Evolutionary conservation across 2,888 invertebrate species (phyloP), one percentile per base, ranked within the genome.

Genomic region (Drosophila pseudotakahashii): DNA sequence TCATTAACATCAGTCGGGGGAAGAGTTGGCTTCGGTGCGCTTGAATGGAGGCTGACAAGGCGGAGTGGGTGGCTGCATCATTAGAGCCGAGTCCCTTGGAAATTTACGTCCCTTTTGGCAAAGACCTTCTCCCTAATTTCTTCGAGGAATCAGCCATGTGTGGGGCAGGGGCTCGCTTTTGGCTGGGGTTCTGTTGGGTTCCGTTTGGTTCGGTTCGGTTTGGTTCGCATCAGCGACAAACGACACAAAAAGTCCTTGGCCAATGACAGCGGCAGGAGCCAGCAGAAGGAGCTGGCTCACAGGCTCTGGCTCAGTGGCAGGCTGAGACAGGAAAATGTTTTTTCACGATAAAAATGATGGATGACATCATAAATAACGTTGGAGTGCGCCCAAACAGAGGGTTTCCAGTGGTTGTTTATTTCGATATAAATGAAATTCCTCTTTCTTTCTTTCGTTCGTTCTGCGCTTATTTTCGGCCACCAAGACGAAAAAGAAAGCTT

Each of bases 341-440:
- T 91, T 91, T 90, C 88, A 91, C 92, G 92, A 92, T 92, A 92
- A 92, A 92, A 92, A 92, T 92, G 92, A 92, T 91, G 91, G 89
- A 92, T 92, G 92, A 91, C 88, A 89, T 89, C 90, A 91, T 92
- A 92, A 92, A 92, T 92, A 91, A 92, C 89, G 81, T 85, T 90
- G 83, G 90, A 90, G 91, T 90, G 91, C 90, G 89, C 89, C 81
- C 82, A 81, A 90, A 89, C 90, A 90, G 92, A 90, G 90, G 91
- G 91, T 89, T 88, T 83, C 89, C 89, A 91, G 89, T 89, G 90
- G 89, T 91, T 91, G 92, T 92, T 92, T 91, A 91, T 92, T 91
- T 91, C 90, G 89, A 89, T 91, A 91, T 90, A 91, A 90, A 89
- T 88, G 89, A 84, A 83, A 88, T 86, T 88, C 79, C 81, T 83